phyloP scores from a whole-genome alignment of 2,797 vertebrate species.

The Coilia nasus region DNA sequence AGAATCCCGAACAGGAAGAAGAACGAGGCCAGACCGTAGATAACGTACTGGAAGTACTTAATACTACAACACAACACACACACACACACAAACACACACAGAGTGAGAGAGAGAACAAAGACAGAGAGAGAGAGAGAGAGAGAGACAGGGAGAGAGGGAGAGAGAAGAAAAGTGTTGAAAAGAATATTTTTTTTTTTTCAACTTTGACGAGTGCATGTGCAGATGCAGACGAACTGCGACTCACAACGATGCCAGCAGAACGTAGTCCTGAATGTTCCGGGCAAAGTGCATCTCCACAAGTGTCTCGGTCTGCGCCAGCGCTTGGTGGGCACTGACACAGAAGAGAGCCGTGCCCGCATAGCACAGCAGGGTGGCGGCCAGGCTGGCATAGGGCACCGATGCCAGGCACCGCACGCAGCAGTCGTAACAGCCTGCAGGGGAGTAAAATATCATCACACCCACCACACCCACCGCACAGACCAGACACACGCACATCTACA shows the following conservation, averaged over 20 bases:
- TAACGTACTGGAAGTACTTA: slow-evolving; percentile 94
- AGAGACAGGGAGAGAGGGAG: not conserved
- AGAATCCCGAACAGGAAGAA: slow-evolving; percentile 98
- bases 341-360: slow-evolving; percentile 94
- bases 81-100: slow-evolving; percentile 15
- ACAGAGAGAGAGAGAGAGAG: not conserved
- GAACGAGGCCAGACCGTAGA: slow-evolving; percentile 96
- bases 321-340: slow-evolving; percentile 95
- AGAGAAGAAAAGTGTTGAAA: not conserved
- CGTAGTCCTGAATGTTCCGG: slow-evolving; percentile 90
- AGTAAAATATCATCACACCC: slow-evolving; percentile 80
- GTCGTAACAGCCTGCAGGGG: slow-evolving; percentile 93
- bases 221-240: slow-evolving; percentile 60
- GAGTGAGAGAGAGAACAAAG: not conserved
- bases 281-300: slow-evolving; percentile 95
- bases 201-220: not conserved
- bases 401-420: slow-evolving; percentile 96
- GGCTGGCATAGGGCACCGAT: slow-evolving; percentile 92
- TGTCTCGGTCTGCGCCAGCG: slow-evolving; percentile 88
- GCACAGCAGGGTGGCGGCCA: slow-evolving; percentile 94
- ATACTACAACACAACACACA: slow-evolving; percentile 74
- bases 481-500: slow-evolving; percentile 67
- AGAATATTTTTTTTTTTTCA: not conserved
- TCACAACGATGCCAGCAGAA: slow-evolving; percentile 91
- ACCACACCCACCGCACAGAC: slow-evolving; percentile 80